Evolutionary conservation across 2,797 vertebrate genomes (phyloP), one percentile per base, ranked within the genome.

Genomic region (Aeoliscus strigatus): DNA sequence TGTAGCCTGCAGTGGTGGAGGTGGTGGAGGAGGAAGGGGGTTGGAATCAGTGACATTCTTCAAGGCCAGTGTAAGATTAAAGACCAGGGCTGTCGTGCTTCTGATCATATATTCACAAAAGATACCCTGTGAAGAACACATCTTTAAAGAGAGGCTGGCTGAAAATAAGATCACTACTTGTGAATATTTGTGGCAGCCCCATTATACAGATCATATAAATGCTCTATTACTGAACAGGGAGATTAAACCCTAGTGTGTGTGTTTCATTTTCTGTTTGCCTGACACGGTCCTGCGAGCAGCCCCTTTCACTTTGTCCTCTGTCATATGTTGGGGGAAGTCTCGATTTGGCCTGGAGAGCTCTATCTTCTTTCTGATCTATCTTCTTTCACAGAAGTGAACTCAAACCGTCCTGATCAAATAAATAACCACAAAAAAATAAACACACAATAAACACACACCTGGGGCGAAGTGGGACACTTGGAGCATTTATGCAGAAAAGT

Each of bases 61-160:
- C 78, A 83, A 81, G 79, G 83, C 81, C 80, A 77, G 72, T 65
- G 77, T 74, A 78, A 85, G 79, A 85, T 87, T 83, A 86, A 81
- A 83, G 77, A 81, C 26, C 44, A 2, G 37, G 53, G 65, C 72
- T 81, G 81, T 75, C 67, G 48, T 39, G 51, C 66, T 68, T 81
- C 75, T 85, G 81, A 84, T 85, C 80, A 85, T 80, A 75, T 76
- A 84, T 82, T 86, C 84, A 84, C 79, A 83, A 82, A 84, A 74
- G 78, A 77, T 78, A 55, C 61, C 69, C 69, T 70, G 54, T 79
- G 70, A 77, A 78, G 67, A 81, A 78, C 60, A 66, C 39, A 68
- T 80, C 75, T 82, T 72, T 80, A 73, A 81, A 79, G 72, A 70
- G 56, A 64, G 39, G 67, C 69, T 62, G 44, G 51, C 58, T 65